Base-by-base conservation (phyloP, 2,888 invertebrate genomes). In the Lottia scabra region DNA sequence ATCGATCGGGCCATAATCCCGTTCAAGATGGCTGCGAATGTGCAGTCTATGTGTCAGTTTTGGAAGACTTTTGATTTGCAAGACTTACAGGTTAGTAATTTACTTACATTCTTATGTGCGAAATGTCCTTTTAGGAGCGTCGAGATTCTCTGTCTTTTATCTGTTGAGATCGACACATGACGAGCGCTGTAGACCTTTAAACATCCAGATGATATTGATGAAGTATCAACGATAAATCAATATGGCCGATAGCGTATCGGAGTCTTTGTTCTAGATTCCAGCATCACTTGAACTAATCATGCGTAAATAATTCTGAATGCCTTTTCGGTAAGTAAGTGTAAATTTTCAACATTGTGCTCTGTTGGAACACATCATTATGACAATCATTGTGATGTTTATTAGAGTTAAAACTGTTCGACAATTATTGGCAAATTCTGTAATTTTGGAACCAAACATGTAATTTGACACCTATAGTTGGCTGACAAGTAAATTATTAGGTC, bases 11-110 rank as follows among this genome's bases (percentile, higher is more conserved):
- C 78, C 81, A 80, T 82, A 84, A 83, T 83, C 84, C 85, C 84
- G 84, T 84, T 85, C 87, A 89, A 89, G 88, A 90, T 90, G 90
- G 90, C 90, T 89, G 89, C 90, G 83, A 88, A 88, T 86, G 84
- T 89, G 87, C 90, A 89, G 89, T 88, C 89, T 85, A 89, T 90
- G 88, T 84, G 84, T 84, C 89, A 90, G 83, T 90, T 87, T 85
- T 90, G 90, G 90, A 90, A 89, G 87, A 87, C 88, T 80, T 90
- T 90, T 83, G 87, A 90, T 86, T 85, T 90, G 80, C 87, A 86
- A 81, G 87, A 88, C 80, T 80, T 90, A 80, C 90, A 90, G 89
- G 90, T 90, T 85, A 81, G 76, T 75, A 71, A 46, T 26, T 65
- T 67, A 48, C 27, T 67, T 15, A 56, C 23, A 44, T 44, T 5